Conservation (phyloP, 2,797 vertebrate species). For the Scleropages formosus region DNA sequence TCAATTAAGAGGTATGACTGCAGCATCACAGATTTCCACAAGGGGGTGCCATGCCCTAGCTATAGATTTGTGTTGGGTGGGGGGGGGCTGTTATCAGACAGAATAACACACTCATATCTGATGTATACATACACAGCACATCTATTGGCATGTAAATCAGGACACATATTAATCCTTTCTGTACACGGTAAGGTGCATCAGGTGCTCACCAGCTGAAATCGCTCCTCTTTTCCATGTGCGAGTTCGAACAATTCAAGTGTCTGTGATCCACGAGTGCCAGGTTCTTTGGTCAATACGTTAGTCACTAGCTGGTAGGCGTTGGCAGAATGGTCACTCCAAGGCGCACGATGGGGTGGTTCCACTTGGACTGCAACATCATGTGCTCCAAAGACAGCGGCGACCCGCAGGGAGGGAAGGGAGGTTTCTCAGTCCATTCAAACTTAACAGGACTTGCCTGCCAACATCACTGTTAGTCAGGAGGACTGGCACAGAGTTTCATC, state of each 20-base stretch:
- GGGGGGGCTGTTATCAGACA: neutral
- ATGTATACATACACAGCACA: neutral
- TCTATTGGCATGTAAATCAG: neutral
- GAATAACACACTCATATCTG: neutral
- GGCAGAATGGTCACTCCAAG: neutral
- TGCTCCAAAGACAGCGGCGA: too few relatives aligned
- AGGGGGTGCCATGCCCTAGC: conserved; percentile 22
- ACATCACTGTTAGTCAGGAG: too few relatives aligned
- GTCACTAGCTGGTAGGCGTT: neutral
- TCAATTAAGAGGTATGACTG: neutral
- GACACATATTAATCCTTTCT: neutral
- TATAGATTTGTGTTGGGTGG: neutral
- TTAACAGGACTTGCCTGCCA: too few relatives aligned
- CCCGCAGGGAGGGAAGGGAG: too few relatives aligned
- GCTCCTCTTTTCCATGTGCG: neutral
- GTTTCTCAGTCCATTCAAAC: too few relatives aligned
- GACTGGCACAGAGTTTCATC: too few relatives aligned
- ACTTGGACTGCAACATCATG: neutral
- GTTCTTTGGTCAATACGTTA: neutral
- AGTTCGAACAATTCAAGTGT: neutral
- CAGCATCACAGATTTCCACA: conserved; percentile 8
- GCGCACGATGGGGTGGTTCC: conserved; percentile 8
- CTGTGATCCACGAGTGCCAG: neutral
- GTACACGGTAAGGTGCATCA: neutral
- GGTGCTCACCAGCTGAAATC: neutral